Percentiles rank a stretch among this genome's conserved stretches.
phyloP scores from a whole-genome alignment of 2,113 vertebrate genomes.

The Rhizomys pruinosus region DNA sequence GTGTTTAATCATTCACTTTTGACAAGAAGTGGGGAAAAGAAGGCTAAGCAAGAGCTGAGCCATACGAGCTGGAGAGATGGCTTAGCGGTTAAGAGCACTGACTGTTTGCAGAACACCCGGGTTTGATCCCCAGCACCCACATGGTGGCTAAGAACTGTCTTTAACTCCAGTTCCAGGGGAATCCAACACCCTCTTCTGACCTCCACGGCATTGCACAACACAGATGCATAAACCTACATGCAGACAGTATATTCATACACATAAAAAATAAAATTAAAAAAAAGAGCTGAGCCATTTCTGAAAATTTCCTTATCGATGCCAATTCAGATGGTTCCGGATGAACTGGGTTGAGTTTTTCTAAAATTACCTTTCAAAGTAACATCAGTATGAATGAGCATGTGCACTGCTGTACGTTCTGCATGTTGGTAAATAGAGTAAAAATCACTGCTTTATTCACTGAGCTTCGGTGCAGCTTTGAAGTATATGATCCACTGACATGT shows the following conservation, averaged over 20 bases:
- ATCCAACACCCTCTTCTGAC: too few species aligned
- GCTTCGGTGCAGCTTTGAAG: slow-evolving; percentile 39
- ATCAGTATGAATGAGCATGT: slow-evolving; percentile 14
- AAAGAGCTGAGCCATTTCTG: too few species aligned
- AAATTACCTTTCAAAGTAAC: slow-evolving; percentile 69
- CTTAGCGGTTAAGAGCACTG: too few species aligned
- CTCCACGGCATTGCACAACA: too few species aligned
- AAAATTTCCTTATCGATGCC: slow-evolving; percentile 69
- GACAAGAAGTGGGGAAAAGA: slow-evolving; percentile 36
- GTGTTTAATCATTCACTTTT: slow-evolving; percentile 53
- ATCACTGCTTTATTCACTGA: neutral
- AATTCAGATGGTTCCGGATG: slow-evolving; percentile 22
- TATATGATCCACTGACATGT: slow-evolving; percentile 6
- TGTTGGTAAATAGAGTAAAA: neutral
- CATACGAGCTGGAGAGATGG: too few species aligned
- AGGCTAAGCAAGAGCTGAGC: slow-evolving; percentile 16
- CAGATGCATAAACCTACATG: too few species aligned
- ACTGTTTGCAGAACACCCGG: too few species aligned
- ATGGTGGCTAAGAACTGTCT: too few species aligned
- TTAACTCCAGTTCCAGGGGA: too few species aligned
- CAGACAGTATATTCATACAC: too few species aligned
- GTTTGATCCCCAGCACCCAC: too few species aligned
- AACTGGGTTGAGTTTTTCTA: slow-evolving; percentile 61
- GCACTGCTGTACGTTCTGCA: neutral
- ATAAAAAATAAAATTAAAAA: too few species aligned